These are phyloP conservation scores for Lepeophtheirus nordmannii DNA, from an alignment of 2,888 invertebrate genomes.

Conservation along the genomic window DNA sequence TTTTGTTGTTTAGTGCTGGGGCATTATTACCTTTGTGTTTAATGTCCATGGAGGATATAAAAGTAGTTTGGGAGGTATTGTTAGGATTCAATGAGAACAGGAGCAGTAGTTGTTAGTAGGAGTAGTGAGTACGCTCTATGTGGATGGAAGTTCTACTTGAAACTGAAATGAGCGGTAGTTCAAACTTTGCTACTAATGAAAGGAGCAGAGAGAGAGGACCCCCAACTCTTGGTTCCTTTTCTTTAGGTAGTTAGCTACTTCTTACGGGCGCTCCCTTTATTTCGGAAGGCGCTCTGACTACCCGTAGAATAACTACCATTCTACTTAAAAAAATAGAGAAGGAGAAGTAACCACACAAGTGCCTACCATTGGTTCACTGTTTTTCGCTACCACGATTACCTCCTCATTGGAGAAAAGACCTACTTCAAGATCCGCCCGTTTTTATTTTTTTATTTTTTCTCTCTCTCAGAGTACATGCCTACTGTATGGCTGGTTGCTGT, in stretches of 20 bases:
- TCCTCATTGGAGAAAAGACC: no score
- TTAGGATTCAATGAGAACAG: background rate
- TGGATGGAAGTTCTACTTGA: constrained; percentile 6
- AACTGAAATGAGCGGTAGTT: constrained; percentile 5
- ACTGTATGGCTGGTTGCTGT: background rate
- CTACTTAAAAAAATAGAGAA: no score
- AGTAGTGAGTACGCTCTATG: background rate
- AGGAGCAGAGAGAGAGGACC: background rate
- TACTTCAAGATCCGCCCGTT: background rate
- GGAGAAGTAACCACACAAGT: no score
- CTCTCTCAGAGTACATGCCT: background rate
- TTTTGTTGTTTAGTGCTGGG: background rate
- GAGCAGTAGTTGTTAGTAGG: background rate
- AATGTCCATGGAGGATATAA: constrained; percentile 5
- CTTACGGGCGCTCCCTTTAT: no score
- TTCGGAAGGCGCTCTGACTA: constrained; percentile 1
- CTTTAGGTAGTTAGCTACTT: background rate
- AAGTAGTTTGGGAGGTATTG: background rate
- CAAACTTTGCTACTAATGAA: background rate
- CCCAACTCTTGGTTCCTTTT: background rate
- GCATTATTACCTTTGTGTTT: background rate
- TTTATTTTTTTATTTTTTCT: background rate
- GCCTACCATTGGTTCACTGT: no score
- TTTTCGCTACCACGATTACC: no score
- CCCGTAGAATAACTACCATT: background rate